Evolutionary conservation across 2,888 invertebrate genomes (phyloP).

Genomic region (Brachynemurus nebulosus): DNA sequence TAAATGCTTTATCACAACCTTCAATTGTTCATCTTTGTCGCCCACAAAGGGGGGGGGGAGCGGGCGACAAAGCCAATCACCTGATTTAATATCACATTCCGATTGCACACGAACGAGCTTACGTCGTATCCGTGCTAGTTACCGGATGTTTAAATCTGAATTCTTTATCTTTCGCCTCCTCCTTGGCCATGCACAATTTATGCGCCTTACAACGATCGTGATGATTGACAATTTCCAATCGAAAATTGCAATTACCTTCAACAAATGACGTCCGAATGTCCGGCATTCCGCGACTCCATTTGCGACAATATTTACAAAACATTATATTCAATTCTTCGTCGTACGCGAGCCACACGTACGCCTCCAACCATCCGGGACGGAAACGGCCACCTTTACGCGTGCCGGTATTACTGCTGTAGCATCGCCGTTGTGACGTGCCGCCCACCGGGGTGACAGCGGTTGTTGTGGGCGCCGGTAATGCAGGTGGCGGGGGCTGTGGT

Average conservation of each 20-base stretch:
- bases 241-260: conserved; percentile 63
- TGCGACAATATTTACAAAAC: conserved; percentile 60
- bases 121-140: no score
- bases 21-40: no score
- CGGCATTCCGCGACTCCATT: conserved; percentile 54
- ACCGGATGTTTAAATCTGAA: no score
- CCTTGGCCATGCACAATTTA: conserved; percentile 44
- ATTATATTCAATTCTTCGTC: conserved; percentile 52
- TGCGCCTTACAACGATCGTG: conserved; percentile 69
- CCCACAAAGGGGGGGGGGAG: no score
- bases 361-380: conserved; percentile 49
- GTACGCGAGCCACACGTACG: conserved; percentile 59
- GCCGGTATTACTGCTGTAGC: neutral
- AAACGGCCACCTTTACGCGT: conserved; percentile 50
- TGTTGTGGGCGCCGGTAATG: neutral
- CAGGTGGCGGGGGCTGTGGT: conserved; percentile 2
- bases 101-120: no score
- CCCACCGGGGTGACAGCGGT: neutral
- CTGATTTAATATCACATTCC: no score
- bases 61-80: no score
- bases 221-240: conserved; percentile 64
- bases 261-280: conserved; percentile 65
- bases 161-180: conserved; percentile 24
- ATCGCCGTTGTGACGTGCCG: neutral
- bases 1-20: no score